Conservation (phyloP, 2,113 vertebrate genomes). For the Saimiri boliviensis region DNA sequence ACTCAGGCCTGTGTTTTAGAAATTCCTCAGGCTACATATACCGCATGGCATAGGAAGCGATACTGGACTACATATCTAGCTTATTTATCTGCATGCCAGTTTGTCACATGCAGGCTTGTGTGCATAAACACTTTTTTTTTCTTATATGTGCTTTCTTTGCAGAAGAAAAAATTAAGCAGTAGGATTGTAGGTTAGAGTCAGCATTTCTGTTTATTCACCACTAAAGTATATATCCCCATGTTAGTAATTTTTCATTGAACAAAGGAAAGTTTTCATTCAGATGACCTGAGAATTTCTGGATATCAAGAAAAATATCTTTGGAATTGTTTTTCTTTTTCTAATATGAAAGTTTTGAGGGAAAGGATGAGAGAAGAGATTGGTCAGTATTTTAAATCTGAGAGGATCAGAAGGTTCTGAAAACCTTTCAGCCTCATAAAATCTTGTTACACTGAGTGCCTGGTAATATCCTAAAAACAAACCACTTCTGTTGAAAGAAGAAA, state of each 20-base stretch:
- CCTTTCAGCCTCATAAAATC: not conserved
- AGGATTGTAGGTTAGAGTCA: not conserved
- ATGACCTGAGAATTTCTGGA: not conserved
- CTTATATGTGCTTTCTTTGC: not conserved
- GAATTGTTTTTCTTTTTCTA: not conserved
- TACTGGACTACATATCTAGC: not conserved
- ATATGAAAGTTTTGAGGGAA: not conserved
- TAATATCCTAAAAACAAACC: not conserved
- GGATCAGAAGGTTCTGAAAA: not conserved
- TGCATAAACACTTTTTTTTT: not conserved
- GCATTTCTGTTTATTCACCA: not conserved
- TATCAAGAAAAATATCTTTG: not conserved
- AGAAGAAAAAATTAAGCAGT: not conserved
- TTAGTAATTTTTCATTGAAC: not conserved
- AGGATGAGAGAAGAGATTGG: not conserved
- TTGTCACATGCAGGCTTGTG: not conserved
- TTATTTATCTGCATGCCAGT: not conserved
- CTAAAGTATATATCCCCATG: not conserved
- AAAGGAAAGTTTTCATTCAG: not conserved
- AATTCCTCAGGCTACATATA: not conserved
- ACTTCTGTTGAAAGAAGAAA: not conserved
- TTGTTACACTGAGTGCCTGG: not conserved
- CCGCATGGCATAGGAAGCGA: not conserved
- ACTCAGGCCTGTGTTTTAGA: not conserved
- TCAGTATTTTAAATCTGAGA: not conserved